Base-by-base conservation (phyloP, 2,113 vertebrate species). In the Tachycineta bicolor region DNA sequence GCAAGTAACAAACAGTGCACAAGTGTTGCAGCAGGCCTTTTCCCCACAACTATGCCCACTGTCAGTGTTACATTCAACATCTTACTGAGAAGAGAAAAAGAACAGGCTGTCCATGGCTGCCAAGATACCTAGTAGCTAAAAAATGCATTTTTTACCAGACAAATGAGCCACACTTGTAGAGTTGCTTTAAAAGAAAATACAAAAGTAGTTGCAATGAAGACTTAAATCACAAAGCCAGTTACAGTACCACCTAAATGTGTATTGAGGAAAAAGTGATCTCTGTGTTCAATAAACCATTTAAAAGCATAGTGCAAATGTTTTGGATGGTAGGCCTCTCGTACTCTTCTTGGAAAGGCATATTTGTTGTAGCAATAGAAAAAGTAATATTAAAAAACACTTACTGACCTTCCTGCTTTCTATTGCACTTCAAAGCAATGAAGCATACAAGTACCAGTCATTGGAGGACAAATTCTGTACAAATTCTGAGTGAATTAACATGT, bases 271-370 rank as follows among this genome's bases (percentile, higher is more conserved):
- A 67, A 56, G 68, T 31, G 62, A n/a, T 92, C 73, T 91, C 29
- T 33, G 68, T 84, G 84, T 89, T 79, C 69, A 80, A 86, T 3
- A 55, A 49, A 60, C 23, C 2, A 2, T 81, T 84, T 55, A 63
- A 80, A 87, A 93, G 92, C 83, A 69, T 59, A 96, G 95, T 97
- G 96, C 96, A 95, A 96, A 87, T 80, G 91, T 93, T 87, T 73
- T 2, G 10, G 81, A 47, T 75, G 84, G 59, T 29, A 76, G 94
- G 90, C 73, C 50, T 49, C 55, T 73, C 53, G 1, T 33, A 10
- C 33, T 56, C 90, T 71, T 79, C 58, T 23, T 12, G 59, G 79
- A 91, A 97, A 95, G 88, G 89, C 74, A 20, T 52, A 59, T 81
- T 89, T 95, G 56, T 83, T 92, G 76, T 79, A 56, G 64, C 7